Percentiles rank a stretch among this genome's conserved stretches.
These are phyloP conservation scores for Exephanes ischioxanthus DNA, from an alignment of 2,888 invertebrate species.

Conservation along the genomic window DNA sequence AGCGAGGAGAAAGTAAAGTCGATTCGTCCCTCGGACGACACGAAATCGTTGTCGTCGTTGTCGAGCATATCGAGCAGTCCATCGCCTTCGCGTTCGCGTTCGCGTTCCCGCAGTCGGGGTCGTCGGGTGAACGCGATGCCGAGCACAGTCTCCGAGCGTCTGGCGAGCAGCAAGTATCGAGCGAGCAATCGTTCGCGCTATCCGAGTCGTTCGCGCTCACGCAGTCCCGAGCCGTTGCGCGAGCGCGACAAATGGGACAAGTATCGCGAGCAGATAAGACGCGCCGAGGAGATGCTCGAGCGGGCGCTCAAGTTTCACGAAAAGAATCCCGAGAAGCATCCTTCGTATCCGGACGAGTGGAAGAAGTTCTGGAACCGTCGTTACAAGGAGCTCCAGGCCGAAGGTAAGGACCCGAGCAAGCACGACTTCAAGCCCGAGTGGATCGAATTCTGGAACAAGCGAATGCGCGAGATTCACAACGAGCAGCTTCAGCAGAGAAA, in stretches of 20 bases:
- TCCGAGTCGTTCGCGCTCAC: conserved; percentile 73
- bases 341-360: conserved; percentile 95
- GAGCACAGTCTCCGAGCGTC: conserved; percentile 32
- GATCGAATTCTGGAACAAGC: conserved; percentile 94
- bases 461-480: conserved; percentile 92
- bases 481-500: conserved; percentile 89
- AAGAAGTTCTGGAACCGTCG: conserved; percentile 95
- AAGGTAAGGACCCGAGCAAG: conserved; percentile 91
- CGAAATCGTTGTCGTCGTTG: conserved; percentile 86
- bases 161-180: conserved; percentile 48
- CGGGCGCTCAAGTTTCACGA: conserved; percentile 91
- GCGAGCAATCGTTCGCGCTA: conserved; percentile 57
- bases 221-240: conserved; percentile 78
- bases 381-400: conserved; percentile 91
- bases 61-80: conserved; percentile 86
- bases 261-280: conserved; percentile 84
- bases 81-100: conserved; percentile 81
- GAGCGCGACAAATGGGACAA: conserved; percentile 87
- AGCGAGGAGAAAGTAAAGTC: conserved; percentile 76
- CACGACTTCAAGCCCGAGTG: conserved; percentile 96
- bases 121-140: conserved; percentile 60
- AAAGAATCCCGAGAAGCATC: conserved; percentile 95
- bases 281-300: conserved; percentile 87
- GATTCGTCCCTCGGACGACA: conserved; percentile 79
- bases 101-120: conserved; percentile 76